Base-by-base conservation (phyloP, 1,140 invertebrate genomes). In the Meloidogyne exigua region DNA sequence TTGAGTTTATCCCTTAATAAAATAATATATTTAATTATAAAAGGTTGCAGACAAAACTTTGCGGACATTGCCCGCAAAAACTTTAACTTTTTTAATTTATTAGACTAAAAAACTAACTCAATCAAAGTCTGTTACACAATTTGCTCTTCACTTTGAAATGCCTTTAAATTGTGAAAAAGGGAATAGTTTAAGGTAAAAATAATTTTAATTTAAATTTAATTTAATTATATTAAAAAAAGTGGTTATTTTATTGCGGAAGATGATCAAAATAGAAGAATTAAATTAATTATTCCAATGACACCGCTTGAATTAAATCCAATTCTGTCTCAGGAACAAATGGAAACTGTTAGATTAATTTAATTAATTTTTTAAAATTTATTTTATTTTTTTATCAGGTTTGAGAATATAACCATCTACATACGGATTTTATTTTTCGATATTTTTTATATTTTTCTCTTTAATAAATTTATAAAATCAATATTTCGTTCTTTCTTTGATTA, bases 61-160 rank as follows among this genome's bases (percentile, higher is more conserved):
- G n/a, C n/a, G n/a, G n/a, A n/a, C n/a, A n/a, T n/a, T n/a, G n/a
- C n/a, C n/a, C n/a, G n/a, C n/a, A n/a, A n/a, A n/a, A n/a, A n/a
- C n/a, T 9, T 15, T 18, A 21, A 72, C 63, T 72, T 23, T 32
- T n/a, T 18, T 3, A 57, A 0, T 57, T 70, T n/a, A n/a, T 23
- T 28, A 65, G 49, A 10, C 39, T 1, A 32, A 71, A 71, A 71
- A 49, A 49, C 64, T 71, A 18, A 36, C 66, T 25, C n/a, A n/a
- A 68, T 18, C 66, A 5, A 68, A 68, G 10, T 42, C 28, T 18
- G 66, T 68, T 9, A 68, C 66, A n/a, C 66, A 68, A 42, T 68
- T 68, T 42, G 66, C 28, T 18, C 18, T 32, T 68, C 66, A 68
- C n/a, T 36, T 68, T 42, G 39, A 68, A 68, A 68, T 68, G 66